Conservation (phyloP, 2,888 invertebrate genomes). For the Tetropium fuscum region DNA sequence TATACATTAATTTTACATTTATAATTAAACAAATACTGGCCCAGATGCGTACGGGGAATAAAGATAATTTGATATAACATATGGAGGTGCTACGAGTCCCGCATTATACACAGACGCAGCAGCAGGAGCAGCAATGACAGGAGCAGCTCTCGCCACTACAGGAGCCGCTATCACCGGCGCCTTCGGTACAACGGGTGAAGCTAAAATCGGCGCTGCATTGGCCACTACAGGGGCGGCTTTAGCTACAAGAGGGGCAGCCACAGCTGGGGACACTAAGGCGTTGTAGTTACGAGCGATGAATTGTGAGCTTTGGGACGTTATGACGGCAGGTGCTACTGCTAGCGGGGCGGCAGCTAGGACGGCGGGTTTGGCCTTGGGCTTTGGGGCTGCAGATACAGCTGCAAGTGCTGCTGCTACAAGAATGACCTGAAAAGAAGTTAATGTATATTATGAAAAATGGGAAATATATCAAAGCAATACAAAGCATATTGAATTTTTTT, state of each 20-base stretch:
- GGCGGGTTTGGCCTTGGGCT: constrained; percentile 2
- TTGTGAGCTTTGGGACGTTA: constrained; percentile 7
- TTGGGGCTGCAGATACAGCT: neutral
- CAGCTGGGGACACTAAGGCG: constrained; percentile 7
- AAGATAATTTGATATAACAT: neutral
- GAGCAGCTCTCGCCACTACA: neutral
- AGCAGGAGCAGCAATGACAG: neutral
- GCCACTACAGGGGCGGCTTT: constrained; percentile 7
- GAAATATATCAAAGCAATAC: no score
- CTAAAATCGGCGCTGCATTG: neutral
- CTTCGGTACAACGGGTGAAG: neutral
- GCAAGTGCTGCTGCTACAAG: neutral
- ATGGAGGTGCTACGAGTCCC: neutral
- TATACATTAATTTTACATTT: no score
- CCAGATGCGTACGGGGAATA: constrained; percentile 1
- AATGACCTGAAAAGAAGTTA: neutral
- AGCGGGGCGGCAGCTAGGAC: neutral
- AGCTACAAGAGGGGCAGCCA: constrained; percentile 2
- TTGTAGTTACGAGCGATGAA: constrained; percentile 6
- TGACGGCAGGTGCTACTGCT: neutral
- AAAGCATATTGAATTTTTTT: no score
- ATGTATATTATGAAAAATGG: no score
- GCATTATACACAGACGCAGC: neutral
- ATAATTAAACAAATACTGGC: neutral
- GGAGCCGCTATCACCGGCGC: neutral